Conservation (phyloP, 2,888 invertebrate genomes). For the Odontocolon sp. region DNA sequence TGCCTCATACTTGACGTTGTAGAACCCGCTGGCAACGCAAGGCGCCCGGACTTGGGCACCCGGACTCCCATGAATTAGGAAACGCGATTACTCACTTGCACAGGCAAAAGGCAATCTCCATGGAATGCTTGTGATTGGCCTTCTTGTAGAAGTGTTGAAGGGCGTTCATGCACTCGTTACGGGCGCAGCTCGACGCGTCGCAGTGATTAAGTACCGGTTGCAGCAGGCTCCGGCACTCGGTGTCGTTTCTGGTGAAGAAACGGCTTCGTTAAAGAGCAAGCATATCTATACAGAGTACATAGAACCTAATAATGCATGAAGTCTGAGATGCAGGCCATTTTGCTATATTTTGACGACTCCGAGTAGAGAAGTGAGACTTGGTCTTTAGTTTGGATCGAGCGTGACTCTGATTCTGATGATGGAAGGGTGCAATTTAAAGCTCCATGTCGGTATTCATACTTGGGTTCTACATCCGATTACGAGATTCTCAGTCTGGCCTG, state of each 20-base stretch:
- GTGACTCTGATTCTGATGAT: not conserved
- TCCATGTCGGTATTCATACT: no score
- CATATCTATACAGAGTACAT: not conserved
- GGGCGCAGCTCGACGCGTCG: conserved; percentile 88
- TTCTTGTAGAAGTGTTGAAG: conserved; percentile 93
- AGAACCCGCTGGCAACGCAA: no score
- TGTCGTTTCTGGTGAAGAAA: conserved; percentile 85
- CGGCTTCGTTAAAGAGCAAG: conserved; percentile 11
- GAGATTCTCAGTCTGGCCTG: conserved; percentile 1
- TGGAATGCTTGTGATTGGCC: conserved; percentile 90
- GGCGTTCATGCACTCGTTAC: conserved; percentile 94
- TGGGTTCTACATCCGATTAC: conserved; percentile 12
- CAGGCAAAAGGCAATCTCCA: conserved; percentile 95
- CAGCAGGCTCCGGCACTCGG: conserved; percentile 89
- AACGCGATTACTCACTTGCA: conserved; percentile 89
- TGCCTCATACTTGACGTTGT: conserved; percentile 1
- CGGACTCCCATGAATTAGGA: conserved; percentile 56
- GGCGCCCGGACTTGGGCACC: no score
- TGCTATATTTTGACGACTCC: not conserved
- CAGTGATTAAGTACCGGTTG: conserved; percentile 94
- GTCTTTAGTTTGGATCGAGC: not conserved
- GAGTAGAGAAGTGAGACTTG: not conserved
- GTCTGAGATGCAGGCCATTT: not conserved
- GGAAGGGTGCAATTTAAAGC: conserved; percentile 4
- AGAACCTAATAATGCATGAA: conserved; percentile 8